phyloP scores from a whole-genome alignment of 2,797 vertebrate species.

The Scyliorhinus canicula region DNA sequence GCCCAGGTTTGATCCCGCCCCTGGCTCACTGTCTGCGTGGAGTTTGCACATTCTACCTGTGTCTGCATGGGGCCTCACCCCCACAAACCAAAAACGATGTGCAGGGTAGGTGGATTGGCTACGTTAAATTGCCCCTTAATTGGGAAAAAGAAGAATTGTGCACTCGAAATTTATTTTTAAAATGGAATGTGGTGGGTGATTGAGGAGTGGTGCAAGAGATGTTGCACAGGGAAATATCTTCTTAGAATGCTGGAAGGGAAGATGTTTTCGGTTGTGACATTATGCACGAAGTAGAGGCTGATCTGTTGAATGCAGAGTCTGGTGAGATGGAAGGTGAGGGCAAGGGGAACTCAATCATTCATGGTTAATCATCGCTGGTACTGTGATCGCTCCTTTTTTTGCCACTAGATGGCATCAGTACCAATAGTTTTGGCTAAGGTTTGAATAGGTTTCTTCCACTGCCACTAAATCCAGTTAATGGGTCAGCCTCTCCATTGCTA shows the following conservation, averaged over 20 bases:
- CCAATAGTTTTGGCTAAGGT: not conserved
- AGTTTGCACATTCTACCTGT: too few species aligned
- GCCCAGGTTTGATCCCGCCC: too few species aligned
- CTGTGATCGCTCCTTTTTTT: not conserved
- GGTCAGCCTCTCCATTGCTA: not conserved
- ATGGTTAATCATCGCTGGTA: too few species aligned
- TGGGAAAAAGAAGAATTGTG: too few species aligned
- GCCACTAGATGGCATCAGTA: slow-evolving; percentile 21
- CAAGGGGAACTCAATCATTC: too few species aligned
- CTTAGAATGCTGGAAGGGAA: not conserved
- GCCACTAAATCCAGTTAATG: not conserved
- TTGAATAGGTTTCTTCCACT: not conserved
- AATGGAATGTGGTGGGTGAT: not conserved
- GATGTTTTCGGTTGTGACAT: not conserved
- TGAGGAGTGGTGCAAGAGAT: not conserved
- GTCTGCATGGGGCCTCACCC: too few species aligned
- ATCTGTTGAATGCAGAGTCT: not conserved
- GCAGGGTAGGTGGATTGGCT: too few species aligned
- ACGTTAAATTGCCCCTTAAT: too few species aligned
- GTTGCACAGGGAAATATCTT: not conserved
- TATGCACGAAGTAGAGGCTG: not conserved
- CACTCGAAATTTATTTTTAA: too few species aligned
- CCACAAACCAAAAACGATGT: too few species aligned
- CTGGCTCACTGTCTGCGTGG: too few species aligned
- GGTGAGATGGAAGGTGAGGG: not conserved